These are phyloP conservation scores for Aurelia sp. DNA, from an alignment of 30 jellyfish, hydroid and myxozoan genomes.

Conservation along the genomic window DNA sequence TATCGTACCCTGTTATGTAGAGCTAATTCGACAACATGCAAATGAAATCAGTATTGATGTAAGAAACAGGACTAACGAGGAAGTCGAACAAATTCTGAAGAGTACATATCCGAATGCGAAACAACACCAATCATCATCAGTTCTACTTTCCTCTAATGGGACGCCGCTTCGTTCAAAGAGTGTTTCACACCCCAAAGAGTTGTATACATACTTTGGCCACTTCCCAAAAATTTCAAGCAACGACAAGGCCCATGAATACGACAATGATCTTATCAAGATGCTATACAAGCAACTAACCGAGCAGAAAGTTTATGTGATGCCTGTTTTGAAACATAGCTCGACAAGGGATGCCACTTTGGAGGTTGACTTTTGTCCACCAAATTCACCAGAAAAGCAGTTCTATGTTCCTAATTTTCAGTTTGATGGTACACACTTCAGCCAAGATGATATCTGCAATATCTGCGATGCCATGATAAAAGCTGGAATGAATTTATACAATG, in stretches of 20 bases:
- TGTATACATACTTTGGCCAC: conserved; percentile 3
- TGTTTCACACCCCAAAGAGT: conserved; percentile 5
- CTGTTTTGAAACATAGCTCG: conserved; percentile 8
- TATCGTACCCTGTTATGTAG: conserved; percentile 70
- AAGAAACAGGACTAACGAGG: background rate
- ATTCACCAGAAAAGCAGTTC: conserved; percentile 20
- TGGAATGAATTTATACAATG: conserved; percentile 51
- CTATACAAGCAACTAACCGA: conserved; percentile 33
- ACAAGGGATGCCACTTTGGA: background rate
- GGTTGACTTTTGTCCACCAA: conserved; percentile 27
- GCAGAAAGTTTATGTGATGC: background rate
- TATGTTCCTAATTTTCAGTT: conserved; percentile 1
- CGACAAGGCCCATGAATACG: conserved; percentile 24
- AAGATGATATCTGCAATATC: background rate
- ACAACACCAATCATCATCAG: background rate
- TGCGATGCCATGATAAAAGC: conserved; percentile 26
- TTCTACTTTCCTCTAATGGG: background rate
- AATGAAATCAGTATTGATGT: background rate
- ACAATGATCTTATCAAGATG: conserved; percentile 7
- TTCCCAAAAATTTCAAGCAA: conserved; percentile 10
- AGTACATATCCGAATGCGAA: conserved; percentile 3
- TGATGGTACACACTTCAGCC: background rate
- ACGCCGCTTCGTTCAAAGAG: too few species aligned
- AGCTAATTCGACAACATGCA: background rate
- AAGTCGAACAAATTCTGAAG: background rate